Conservation (phyloP, 2,888 invertebrate genomes). For the Acronicta aceris region DNA sequence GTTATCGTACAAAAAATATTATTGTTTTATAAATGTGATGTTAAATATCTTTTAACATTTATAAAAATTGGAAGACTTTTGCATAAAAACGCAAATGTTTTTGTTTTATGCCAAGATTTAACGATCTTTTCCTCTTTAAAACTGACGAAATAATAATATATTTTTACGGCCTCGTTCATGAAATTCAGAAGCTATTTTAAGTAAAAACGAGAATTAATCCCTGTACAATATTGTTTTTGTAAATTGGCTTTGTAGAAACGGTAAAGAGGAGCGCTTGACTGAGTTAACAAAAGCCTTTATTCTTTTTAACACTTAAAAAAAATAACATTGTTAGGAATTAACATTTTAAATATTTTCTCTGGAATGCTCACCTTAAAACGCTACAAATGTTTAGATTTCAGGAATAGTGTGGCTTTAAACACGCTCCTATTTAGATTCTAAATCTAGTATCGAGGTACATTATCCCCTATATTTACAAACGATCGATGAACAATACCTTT, state of each 20-base stretch:
- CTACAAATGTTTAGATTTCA: slow-evolving; percentile 32
- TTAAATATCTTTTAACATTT: slow-evolving; percentile 13
- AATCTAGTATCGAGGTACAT: slow-evolving; percentile 41
- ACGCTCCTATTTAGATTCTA: slow-evolving; percentile 16
- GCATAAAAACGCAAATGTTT: slow-evolving; percentile 29
- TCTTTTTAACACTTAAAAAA: slow-evolving; percentile 2
- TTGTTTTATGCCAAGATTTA: slow-evolving; percentile 31
- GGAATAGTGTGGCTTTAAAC: slow-evolving; percentile 51
- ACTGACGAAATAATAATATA: slow-evolving; percentile 18
- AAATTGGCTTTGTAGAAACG: slow-evolving; percentile 26
- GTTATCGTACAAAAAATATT: background rate
- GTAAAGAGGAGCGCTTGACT: slow-evolving; percentile 7
- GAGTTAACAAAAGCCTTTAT: slow-evolving; percentile 16
- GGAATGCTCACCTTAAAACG: background rate
- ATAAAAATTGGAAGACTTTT: slow-evolving; percentile 25
- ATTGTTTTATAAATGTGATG: slow-evolving; percentile 5
- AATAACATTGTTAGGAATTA: slow-evolving; percentile 2
- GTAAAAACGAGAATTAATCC: slow-evolving; percentile 30
- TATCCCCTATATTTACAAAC: slow-evolving; percentile 58
- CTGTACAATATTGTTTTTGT: slow-evolving; percentile 38
- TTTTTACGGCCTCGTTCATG: slow-evolving; percentile 33
- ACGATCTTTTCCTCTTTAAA: slow-evolving; percentile 29
- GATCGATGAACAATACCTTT: slow-evolving; percentile 55
- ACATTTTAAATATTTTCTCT: slow-evolving; percentile 1
- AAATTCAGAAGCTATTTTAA: slow-evolving; percentile 20